Evolutionary conservation across 2,888 invertebrate genomes (phyloP), one percentile per base, ranked within the genome.

Genomic region (Psylliodes chrysocephalus): DNA sequence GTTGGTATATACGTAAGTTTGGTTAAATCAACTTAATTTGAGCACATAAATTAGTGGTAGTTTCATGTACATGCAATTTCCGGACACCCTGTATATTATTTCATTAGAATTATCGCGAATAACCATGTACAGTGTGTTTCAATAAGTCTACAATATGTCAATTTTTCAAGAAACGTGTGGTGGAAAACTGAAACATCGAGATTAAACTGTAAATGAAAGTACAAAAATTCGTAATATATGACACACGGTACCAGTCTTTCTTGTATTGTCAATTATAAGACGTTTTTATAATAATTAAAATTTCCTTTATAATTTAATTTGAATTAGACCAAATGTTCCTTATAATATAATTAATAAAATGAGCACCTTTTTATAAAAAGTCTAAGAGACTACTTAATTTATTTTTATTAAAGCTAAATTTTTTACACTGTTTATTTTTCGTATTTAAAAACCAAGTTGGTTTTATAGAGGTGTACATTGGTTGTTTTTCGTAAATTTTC

Each of bases 231-330:
- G 19, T 59, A 22, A 47, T 17, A 38, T 57, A 38, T 35, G 49
- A 47, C 57, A 47, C 12, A 49, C 38, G 12, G 25, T 70, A 47
- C 59, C 79, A 78, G 79, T 79, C 79, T 79, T 78, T 68, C 66
- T 73, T 74, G 76, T 79, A 79, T 79, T 79, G 79, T 79, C 79
- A 73, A 70, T 73, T 73, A 66, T 66, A 61, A 57, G 57, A 69
- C 55, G 60, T 49, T 53, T 57, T 59, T 38, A 67, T 57, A 42
- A 62, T 44, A 10, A 33, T n/a, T 10, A 17, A 62, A 60, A 62
- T 60, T 66, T 69, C 64, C 51, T 42, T 42, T 42, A 61, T n/a
- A 65, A 67, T 70, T 70, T 69, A 54, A 65, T 65, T 66, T 17
- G 19, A 17, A 40, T 56, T 56, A 60, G 33, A 38, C 63, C 52